These are phyloP conservation scores for Idaea straminata DNA, from an alignment of 2,888 invertebrate species.

Conservation along the genomic window DNA sequence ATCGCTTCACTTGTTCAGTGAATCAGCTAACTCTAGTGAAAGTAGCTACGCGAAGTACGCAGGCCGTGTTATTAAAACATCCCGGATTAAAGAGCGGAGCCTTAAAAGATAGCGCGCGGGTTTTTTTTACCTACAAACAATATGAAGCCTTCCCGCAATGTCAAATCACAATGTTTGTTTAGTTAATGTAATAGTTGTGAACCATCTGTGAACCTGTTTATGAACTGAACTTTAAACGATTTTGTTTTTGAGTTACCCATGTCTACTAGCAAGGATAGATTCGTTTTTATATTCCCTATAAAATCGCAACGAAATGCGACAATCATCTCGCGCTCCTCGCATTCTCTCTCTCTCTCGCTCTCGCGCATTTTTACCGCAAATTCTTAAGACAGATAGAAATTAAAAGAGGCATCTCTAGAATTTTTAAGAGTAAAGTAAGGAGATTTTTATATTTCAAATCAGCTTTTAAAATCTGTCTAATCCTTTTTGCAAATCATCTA, in stretches of 20 bases:
- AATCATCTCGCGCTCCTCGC: neutral
- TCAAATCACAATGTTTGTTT: too few relatives aligned
- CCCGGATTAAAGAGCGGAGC: neutral
- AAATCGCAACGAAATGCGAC: neutral
- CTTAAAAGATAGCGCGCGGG: neutral
- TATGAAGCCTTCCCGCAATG: neutral
- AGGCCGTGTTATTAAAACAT: neutral
- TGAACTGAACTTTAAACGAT: neutral
- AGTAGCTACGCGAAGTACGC: neutral
- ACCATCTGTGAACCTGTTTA: too few relatives aligned
- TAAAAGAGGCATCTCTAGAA: neutral
- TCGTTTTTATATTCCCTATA: neutral
- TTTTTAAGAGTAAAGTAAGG: neutral
- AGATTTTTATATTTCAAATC: neutral
- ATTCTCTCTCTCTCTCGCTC: too few relatives aligned
- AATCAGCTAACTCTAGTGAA: neutral
- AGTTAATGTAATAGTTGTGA: too few relatives aligned
- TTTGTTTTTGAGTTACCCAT: constrained; percentile 5
- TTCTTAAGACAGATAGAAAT: neutral
- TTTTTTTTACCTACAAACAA: neutral
- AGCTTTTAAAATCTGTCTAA: neutral
- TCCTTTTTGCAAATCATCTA: neutral
- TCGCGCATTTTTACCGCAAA: neutral
- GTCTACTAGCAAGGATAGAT: neutral
- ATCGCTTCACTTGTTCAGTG: neutral